phyloP scores from a whole-genome alignment of 1,140 invertebrate genomes.

The Oreohelix idahoensis region DNA sequence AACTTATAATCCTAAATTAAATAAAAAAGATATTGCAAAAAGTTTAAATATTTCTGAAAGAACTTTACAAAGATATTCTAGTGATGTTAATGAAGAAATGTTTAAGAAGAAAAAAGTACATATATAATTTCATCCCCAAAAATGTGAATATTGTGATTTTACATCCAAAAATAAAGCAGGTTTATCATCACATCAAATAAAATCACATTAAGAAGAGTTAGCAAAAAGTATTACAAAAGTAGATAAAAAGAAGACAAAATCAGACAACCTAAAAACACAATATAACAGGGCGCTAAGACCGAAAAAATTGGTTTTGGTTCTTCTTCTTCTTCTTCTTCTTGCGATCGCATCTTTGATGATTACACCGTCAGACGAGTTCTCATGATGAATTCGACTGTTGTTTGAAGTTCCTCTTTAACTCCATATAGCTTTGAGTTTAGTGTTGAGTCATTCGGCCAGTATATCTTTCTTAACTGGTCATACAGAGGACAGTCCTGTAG shows the following conservation, averaged over 20 bases:
- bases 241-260: conserved; percentile 3
- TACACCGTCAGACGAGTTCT: too few relatives aligned
- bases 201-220: neutral
- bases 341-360: too few relatives aligned
- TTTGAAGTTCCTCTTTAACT: too few relatives aligned
- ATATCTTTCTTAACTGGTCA: too few relatives aligned
- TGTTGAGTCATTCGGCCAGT: too few relatives aligned
- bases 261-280: too few relatives aligned
- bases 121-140: neutral
- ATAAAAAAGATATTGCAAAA: neutral
- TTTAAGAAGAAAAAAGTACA: conserved; percentile 4
- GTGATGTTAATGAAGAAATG: conserved; percentile 3
- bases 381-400: too few relatives aligned
- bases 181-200: neutral
- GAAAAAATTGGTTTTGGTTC: too few relatives aligned
- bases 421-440: too few relatives aligned
- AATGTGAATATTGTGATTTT: conserved; percentile 15
- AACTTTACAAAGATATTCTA: conserved; percentile 15
- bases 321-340: too few relatives aligned
- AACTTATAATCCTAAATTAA: conserved; percentile 4
- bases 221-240: neutral
- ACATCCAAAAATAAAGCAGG: neutral
- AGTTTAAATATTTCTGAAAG: conserved; percentile 11
- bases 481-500: too few relatives aligned
- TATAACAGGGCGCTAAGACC: too few relatives aligned